A percentile compares a stretch with the other conserved stretches of the same genome.
phyloP scores from a whole-genome alignment of 2,888 invertebrate genomes.

The Drosophila quinaria region DNA sequence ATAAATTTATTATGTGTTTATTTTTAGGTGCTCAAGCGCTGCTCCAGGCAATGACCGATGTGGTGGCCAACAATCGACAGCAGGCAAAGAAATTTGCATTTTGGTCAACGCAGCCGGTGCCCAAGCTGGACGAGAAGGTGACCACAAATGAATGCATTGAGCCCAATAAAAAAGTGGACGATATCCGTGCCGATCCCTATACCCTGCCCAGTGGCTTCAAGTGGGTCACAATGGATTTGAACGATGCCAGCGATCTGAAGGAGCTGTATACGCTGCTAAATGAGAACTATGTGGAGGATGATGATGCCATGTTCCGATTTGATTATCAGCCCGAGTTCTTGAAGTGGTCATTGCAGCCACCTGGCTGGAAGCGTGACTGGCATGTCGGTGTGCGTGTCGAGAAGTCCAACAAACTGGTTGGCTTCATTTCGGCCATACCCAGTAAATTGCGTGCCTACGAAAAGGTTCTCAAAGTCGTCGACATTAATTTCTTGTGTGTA shows the following conservation, averaged over 20 bases:
- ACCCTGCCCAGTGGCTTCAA: slow-evolving; percentile 96
- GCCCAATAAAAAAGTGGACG: slow-evolving; percentile 92
- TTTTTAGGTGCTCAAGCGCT: slow-evolving; percentile 69
- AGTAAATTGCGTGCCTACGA: slow-evolving; percentile 96
- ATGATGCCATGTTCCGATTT: slow-evolving; percentile 99
- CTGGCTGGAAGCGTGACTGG: slow-evolving; percentile 97
- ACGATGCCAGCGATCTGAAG: slow-evolving; percentile 93
- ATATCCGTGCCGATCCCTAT: slow-evolving; percentile 96
- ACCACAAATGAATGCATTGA: slow-evolving; percentile 96
- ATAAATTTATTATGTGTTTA: background rate
- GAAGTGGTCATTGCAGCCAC: slow-evolving; percentile 99
- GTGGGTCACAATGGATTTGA: slow-evolving; percentile 98
- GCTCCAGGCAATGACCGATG: slow-evolving; percentile 78
- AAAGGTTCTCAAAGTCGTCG: slow-evolving; percentile 95
- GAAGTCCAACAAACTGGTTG: slow-evolving; percentile 96
- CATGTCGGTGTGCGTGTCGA: slow-evolving; percentile 98
- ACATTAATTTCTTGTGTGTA: slow-evolving; percentile 99
- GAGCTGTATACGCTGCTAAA: slow-evolving; percentile 98
- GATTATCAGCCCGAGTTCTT: slow-evolving; percentile 99
- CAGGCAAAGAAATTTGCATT: slow-evolving; percentile 94
- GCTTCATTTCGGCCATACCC: slow-evolving; percentile 99
- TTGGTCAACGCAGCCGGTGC: slow-evolving; percentile 99
- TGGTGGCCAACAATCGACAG: slow-evolving; percentile 60
- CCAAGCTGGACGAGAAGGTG: slow-evolving; percentile 98
- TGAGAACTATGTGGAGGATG: slow-evolving; percentile 99